Conservation (phyloP, 2,888 invertebrate species). For the Copidosoma aretas region DNA sequence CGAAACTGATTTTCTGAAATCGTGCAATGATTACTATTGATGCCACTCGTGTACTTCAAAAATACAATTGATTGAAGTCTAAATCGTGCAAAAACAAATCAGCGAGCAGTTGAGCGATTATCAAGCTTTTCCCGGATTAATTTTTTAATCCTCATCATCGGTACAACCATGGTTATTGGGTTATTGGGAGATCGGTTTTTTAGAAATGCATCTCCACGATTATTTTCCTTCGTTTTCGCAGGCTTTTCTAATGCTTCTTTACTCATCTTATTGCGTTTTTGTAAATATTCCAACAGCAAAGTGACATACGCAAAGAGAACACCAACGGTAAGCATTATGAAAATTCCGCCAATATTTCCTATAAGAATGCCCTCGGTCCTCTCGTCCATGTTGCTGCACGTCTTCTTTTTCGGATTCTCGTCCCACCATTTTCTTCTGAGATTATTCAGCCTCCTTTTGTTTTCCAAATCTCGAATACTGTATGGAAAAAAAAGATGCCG, state of each 20-base stretch:
- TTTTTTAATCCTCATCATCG: neutral
- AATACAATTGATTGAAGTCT: too few relatives aligned
- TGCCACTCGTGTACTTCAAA: too few relatives aligned
- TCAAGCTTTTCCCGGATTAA: neutral
- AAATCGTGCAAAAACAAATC: too few relatives aligned
- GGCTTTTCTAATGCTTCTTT: neutral
- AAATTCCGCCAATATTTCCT: conserved; percentile 94
- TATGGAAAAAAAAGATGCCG: neutral
- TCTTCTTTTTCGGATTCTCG: conserved; percentile 77
- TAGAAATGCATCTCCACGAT: too few relatives aligned
- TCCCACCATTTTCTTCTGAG: conserved; percentile 96
- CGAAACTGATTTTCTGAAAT: too few relatives aligned
- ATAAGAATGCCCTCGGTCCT: conserved; percentile 94
- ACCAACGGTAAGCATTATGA: conserved; percentile 92
- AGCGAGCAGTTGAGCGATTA: too few relatives aligned
- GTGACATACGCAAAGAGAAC: conserved; percentile 88
- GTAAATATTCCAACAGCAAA: conserved; percentile 87
- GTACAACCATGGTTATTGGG: too few relatives aligned
- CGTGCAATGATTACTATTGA: too few relatives aligned
- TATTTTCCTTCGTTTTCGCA: neutral
- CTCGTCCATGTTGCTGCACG: conserved; percentile 85
- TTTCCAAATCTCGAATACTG: conserved; percentile 21
- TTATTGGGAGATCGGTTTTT: too few relatives aligned
- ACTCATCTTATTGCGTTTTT: conserved; percentile 61
- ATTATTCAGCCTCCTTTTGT: conserved; percentile 69